Evolutionary conservation across 2,113 vertebrate species (phyloP), one percentile per base, ranked within the genome.

Genomic region (Lepisosteus osseus): DNA sequence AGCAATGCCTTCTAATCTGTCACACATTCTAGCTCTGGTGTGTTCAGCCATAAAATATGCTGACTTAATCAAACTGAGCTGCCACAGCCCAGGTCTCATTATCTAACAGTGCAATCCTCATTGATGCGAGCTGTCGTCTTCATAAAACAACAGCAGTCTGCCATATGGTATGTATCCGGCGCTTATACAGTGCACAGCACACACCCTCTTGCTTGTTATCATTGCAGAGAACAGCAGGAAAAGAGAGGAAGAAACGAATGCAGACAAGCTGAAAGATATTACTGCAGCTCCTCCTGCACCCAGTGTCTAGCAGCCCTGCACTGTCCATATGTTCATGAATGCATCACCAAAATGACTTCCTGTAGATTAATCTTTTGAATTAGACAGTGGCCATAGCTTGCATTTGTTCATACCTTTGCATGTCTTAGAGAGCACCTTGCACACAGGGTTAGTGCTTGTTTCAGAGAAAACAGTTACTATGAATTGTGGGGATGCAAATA

Each of bases 201-300:
- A 17, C 78, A 71, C 72, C 61, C 47, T 3, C 6, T 66, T 72
- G 62, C 72, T 75, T 74, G 13, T 61, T 72, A 70, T 69, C 1
- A 9, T 70, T 29, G 17, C 2, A 1, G 0, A 13, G 61, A 82
- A 70, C 3, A 79, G 82, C 75, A 79, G 77, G 68, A 44, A 3
- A 0, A 66, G 70, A 78, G 69, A 14, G 66, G 69, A 68, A 42
- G 12, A 65, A 14, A 72, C 82, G 14, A 51, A 68, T 47, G 45
- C 78, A 79, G 76, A 76, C 78, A 70, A 73, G 51, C 72, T 65
- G 1, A 3, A 67, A 79, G 70, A 74, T 79, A 79, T 74, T 79
- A 78, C 29, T 29, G 29, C 29, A 29, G 73, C 67, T 74, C 72
- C 29, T n/a, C 45, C 1, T 0, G 43, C 42, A 4, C 72, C 54